Percentiles rank a stretch among this genome's conserved stretches.
These are phyloP conservation scores for Cyphomyrus plagiostoma DNA, from an alignment of 2,113 vertebrate genomes.

Conservation along the genomic window DNA sequence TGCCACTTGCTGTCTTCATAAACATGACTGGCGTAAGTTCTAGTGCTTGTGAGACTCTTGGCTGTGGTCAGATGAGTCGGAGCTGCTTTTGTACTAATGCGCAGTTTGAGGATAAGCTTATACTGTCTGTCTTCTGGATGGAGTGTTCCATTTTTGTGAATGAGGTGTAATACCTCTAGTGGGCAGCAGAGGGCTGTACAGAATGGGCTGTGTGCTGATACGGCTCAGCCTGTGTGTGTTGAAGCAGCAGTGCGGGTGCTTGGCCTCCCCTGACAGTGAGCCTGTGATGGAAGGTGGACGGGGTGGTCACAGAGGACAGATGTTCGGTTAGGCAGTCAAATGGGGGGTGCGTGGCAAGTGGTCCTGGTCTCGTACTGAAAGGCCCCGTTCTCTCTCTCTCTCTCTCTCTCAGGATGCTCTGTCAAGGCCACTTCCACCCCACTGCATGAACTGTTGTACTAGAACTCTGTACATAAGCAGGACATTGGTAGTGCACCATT, in stretches of 20 bases:
- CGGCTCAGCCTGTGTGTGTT: not conserved
- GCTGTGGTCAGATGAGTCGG: not conserved
- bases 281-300: not conserved
- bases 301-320: not conserved
- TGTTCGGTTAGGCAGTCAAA: not conserved
- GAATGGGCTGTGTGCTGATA: not conserved
- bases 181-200: constrained; percentile 9
- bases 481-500: not conserved
- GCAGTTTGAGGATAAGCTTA: not conserved
- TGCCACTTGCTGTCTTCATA: not conserved
- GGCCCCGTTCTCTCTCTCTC: not conserved
- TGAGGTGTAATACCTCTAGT: not conserved
- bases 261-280: not conserved
- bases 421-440: not conserved
- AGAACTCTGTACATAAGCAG: not conserved
- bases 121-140: not conserved
- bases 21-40: not conserved
- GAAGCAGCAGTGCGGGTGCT: not conserved
- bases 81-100: not conserved
- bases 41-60: not conserved
- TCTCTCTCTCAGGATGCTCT: not conserved
- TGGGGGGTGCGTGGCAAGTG: not conserved
- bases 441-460: constrained; percentile 8
- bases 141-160: not conserved
- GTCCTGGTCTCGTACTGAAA: not conserved